Conservation (phyloP, 2,797 vertebrate species). For the Delichon dasypus region DNA sequence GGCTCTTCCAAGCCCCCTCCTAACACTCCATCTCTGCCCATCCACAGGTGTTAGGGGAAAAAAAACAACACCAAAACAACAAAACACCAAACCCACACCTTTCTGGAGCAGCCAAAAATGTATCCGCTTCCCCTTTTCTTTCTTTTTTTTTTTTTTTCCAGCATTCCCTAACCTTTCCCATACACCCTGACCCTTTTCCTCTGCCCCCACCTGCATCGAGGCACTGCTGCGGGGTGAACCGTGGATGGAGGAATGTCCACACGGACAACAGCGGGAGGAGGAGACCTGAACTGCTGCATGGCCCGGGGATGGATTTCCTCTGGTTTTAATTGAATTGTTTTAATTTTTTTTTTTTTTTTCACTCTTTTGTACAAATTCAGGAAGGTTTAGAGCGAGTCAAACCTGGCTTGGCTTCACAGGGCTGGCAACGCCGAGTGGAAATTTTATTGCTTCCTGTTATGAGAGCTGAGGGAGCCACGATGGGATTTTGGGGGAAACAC, state of each 20-base stretch:
- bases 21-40: background rate
- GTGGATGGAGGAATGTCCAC: background rate
- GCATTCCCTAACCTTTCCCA: background rate
- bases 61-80: background rate
- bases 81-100: background rate
- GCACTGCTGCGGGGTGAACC: background rate
- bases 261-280: background rate
- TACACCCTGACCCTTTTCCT: background rate
- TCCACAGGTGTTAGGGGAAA: constrained; percentile 1
- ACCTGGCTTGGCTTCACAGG: constrained; percentile 27
- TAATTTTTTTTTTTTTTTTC: background rate
- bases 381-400: background rate
- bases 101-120: background rate
- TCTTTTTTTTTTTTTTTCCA: background rate
- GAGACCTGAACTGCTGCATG: fast-evolving
- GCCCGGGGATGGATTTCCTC: background rate
- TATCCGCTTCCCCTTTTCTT: background rate
- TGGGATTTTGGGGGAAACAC: background rate
- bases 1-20: background rate
- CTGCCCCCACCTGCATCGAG: background rate
- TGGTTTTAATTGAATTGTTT: background rate
- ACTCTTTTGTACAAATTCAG: background rate
- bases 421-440: background rate
- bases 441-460: constrained; percentile 64
- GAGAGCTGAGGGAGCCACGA: background rate